A percentile compares a stretch with the other conserved stretches of the same genome.
phyloP scores from a whole-genome alignment of 2,113 vertebrate genomes.

The Aphyosemion australe region DNA sequence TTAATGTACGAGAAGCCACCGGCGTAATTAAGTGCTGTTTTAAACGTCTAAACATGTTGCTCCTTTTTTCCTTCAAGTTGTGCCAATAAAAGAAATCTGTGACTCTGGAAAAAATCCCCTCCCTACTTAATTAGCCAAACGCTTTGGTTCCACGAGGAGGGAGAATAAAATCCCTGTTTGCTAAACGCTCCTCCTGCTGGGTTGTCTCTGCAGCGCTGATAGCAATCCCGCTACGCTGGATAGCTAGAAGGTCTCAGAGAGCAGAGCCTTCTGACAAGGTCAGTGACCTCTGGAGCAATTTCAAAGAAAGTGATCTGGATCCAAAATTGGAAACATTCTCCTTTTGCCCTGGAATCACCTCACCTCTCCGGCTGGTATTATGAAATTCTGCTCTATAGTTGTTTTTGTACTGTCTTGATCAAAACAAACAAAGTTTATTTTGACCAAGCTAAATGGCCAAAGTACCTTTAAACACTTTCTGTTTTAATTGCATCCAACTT shows the following conservation, averaged over 20 bases:
- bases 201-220: constrained; percentile 12
- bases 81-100: constrained; percentile 42
- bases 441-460: neutral
- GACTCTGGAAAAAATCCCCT: neutral
- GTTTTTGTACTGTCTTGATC: neutral
- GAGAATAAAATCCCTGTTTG: constrained; percentile 33
- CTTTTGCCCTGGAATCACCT: neutral
- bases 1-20: constrained; percentile 31
- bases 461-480: constrained; percentile 8
- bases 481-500: constrained; percentile 40
- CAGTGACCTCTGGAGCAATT: neutral
- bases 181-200: constrained; percentile 15
- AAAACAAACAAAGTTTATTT: neutral
- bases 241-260: neutral
- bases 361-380: neutral
- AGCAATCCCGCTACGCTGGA: constrained; percentile 5
- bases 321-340: neutral
- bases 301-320: constrained; percentile 1
- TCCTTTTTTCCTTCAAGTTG: constrained; percentile 25
- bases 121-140: constrained; percentile 44
- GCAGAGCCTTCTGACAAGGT: neutral
- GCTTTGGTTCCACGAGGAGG: constrained; percentile 24
- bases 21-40: constrained; percentile 41
- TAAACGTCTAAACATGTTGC: constrained; percentile 47
- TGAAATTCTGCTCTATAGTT: neutral